Evolutionary conservation across 35 echinoderm and acorn worm genomes (phyloP).

Genomic region (Strongylocentrotus purpuratus): DNA sequence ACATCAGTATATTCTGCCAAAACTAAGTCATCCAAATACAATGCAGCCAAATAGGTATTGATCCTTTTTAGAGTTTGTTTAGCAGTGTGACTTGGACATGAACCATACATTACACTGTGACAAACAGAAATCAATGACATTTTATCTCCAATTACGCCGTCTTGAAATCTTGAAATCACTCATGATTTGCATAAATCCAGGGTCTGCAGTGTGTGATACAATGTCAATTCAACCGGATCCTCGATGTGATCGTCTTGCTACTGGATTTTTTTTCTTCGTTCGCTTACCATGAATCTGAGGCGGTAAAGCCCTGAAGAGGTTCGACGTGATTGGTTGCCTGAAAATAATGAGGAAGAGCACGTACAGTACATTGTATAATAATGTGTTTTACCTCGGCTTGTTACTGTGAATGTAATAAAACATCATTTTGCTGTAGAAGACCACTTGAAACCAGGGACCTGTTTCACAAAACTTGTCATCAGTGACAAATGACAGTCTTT

Average conservation of each 20-base stretch:
- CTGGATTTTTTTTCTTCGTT: neutral
- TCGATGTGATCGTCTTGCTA: neutral
- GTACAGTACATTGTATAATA: neutral
- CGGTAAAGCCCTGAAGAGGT: neutral
- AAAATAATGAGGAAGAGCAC: neutral
- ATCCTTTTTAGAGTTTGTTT: no score
- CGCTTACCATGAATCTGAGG: neutral
- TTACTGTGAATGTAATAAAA: neutral
- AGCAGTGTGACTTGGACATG: neutral
- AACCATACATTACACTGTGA: neutral
- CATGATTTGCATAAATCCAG: neutral
- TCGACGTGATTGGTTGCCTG: neutral
- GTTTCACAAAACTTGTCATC: no score
- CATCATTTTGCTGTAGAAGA: neutral
- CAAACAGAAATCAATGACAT: slow-evolving; percentile 4
- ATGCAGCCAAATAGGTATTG: no score
- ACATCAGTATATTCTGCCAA: no score
- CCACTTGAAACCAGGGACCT: no score
- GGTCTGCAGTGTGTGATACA: neutral
- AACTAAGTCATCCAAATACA: no score
- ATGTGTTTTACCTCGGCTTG: neutral
- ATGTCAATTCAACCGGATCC: neutral
- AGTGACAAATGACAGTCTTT: no score
- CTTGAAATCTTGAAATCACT: neutral
- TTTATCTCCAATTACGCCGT: neutral